Base-by-base conservation (phyloP, 2,797 vertebrate genomes). In the Nyctibius grandis region DNA sequence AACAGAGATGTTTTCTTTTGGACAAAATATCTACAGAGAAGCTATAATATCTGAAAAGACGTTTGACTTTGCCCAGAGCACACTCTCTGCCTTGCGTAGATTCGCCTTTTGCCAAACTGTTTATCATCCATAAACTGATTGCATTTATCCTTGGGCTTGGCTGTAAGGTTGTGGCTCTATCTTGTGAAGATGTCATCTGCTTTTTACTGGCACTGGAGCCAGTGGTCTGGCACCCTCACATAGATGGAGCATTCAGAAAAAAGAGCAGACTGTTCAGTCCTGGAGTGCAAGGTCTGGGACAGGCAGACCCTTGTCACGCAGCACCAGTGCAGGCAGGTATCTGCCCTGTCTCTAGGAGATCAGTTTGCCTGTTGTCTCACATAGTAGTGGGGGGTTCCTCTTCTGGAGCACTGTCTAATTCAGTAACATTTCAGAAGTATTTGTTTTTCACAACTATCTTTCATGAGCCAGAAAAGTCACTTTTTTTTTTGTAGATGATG, bases 31-130 rank as follows among this genome's bases (percentile, higher is more conserved):
- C 44, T 79, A 60, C 42, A 90, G 70, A 91, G 63, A 76, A 94
- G 25, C 36, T 76, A 26, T 36, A 68, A 57, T 47, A 84, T 78
- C 51, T 79, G 67, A 84, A 93, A 91, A 95, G 36, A 76, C 8
- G 1, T 78, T 86, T 95, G 85, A 88, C 90, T 91, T 95, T 96
- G 54, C 70, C 80, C 54, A 79, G 42, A 93, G 80, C 88, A 51
- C 15, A 23, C 7, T 36, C 17, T 64, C 69, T 79, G 85, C 65
- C 31, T 87, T 82, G 44, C 51, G n/a, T 51, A 73, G 22, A 33
- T 87, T 73, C 4, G 4, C 38, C 17, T 85, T 88, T 87, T 73
- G 70, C 83, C 90, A 95, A 75, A 79, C 13, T 0, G 0, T 67
- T 94, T 6, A 3, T 86, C 88, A 94, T 82, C 63, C 31, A 56